Evolutionary conservation across 2,797 vertebrate genomes (phyloP), one percentile per base, ranked within the genome.

Genomic region (Acomys russatus): DNA sequence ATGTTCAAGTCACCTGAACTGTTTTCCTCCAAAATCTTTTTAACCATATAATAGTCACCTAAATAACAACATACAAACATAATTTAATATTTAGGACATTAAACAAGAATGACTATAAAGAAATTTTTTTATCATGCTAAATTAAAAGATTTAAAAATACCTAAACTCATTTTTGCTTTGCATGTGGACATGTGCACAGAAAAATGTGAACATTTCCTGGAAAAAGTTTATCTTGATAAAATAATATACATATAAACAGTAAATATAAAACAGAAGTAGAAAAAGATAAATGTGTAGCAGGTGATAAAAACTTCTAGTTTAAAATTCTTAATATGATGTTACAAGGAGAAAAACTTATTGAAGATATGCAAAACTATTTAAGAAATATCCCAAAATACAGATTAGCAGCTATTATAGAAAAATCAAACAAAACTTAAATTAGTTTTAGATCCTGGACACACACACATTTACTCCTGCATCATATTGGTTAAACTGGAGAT

Each of bases 1-100:
- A 99, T 98, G 98, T 99, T 99, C 98, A 99, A 99, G 98, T 99
- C 99, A 11, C 99, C 99, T 0, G 99, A 98, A 78, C 98, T 98
- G 98, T 99, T 99, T 97, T 99, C 99, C 98, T 99, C 99, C 25
- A 99, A 98, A 85, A 99, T 99, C 89, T 99, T 99, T 98, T 99
- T 99, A 98, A 99, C 99, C 99, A 99, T 99, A 98, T 99, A 99
- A 98, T 99, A 99, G 98, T 99, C 99, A 98, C 99, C 99, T 99
- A 98, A 90, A 97, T 94, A 97, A 98, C 86, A 98, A 98, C 0
- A 9, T 3, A 98, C 35, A 92, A 92, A 92, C 10, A 94, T 91
- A 68, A 96, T 88, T 98, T 94, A 94, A 80, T 56, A 91, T 95
- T 91, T 88, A 92, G 83, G 44, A 82, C 84, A 97, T 93, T 92